Percentiles rank a stretch among this genome's conserved stretches.
These are phyloP conservation scores for Pachycephala philippinensis DNA, from an alignment of 2,113 vertebrate species.

Conservation along the genomic window DNA sequence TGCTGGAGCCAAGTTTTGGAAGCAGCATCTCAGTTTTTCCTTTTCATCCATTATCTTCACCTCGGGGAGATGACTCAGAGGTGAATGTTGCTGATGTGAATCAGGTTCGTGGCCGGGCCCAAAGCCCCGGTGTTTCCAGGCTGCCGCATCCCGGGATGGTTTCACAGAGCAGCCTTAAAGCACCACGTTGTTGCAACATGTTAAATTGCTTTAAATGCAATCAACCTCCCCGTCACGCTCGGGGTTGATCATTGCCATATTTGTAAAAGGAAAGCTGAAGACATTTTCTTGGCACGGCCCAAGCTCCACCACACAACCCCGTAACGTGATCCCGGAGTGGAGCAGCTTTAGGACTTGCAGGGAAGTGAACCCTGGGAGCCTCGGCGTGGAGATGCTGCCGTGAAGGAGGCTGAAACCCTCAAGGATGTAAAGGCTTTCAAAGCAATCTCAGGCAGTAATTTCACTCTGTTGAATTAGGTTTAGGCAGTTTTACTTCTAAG, in stretches of 20 bases:
- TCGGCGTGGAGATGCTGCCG: neutral
- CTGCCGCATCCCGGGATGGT: neutral
- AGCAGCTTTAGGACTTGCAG: neutral
- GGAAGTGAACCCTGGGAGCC: neutral
- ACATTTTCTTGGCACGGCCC: neutral
- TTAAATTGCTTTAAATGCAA: neutral
- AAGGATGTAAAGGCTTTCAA: neutral
- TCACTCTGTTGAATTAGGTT: neutral
- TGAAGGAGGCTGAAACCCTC: neutral
- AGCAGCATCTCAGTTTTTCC: neutral
- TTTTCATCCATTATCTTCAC: neutral
- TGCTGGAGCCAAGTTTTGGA: neutral
- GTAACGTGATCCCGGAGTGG: neutral
- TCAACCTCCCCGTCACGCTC: neutral
- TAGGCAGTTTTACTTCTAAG: neutral
- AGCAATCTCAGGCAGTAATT: neutral
- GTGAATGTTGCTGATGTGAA: neutral
- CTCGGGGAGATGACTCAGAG: neutral
- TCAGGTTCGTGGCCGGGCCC: neutral
- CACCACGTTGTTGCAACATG: neutral
- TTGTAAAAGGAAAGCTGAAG: neutral
- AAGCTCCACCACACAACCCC: neutral
- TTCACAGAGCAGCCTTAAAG: neutral
- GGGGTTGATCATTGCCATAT: slow-evolving; percentile 22
- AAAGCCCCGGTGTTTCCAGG: neutral